Conservation (phyloP, 1,140 invertebrate genomes). For the Bombus vancouverensis region DNA sequence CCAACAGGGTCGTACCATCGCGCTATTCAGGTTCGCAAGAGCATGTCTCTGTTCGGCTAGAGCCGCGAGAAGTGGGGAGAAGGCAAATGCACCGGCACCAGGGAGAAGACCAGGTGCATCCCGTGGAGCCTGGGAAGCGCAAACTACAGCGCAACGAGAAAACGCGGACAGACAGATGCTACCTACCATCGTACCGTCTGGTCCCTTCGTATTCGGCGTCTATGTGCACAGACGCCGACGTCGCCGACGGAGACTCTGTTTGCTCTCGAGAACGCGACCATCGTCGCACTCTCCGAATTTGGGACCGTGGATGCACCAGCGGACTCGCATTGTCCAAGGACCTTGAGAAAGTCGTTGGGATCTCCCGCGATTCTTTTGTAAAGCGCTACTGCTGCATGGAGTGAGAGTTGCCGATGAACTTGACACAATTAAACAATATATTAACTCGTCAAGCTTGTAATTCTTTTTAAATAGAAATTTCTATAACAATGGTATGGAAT, state of each 20-base stretch:
- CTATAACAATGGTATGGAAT: too few relatives aligned
- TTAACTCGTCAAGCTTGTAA: too few relatives aligned
- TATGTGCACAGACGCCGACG: constrained; percentile 65
- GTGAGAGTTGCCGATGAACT: too few relatives aligned
- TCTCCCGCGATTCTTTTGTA: too few relatives aligned
- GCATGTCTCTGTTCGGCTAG: constrained; percentile 53
- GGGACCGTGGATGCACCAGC: constrained; percentile 1
- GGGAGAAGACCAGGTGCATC: constrained; percentile 67
- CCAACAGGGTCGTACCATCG: constrained; percentile 56
- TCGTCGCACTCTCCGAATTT: constrained; percentile 36
- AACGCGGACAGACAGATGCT: constrained; percentile 66
- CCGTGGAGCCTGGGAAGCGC: constrained; percentile 72
- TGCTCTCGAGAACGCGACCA: constrained; percentile 44
- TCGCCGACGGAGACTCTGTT: constrained; percentile 62
- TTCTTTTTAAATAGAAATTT: too few relatives aligned
- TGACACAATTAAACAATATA: too few relatives aligned
- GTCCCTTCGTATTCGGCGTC: constrained; percentile 49
- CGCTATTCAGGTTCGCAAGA: constrained; percentile 67
- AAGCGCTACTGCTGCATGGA: neutral
- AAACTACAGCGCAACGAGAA: constrained; percentile 61
- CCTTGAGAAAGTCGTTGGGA: neutral
- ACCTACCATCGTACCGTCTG: constrained; percentile 41
- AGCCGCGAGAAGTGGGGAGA: constrained; percentile 36
- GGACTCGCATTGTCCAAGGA: neutral
- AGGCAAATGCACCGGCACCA: constrained; percentile 64